Evolutionary conservation across 2,888 invertebrate genomes (phyloP), one percentile per base, ranked within the genome.

Genomic region (Drosophila dives): DNA sequence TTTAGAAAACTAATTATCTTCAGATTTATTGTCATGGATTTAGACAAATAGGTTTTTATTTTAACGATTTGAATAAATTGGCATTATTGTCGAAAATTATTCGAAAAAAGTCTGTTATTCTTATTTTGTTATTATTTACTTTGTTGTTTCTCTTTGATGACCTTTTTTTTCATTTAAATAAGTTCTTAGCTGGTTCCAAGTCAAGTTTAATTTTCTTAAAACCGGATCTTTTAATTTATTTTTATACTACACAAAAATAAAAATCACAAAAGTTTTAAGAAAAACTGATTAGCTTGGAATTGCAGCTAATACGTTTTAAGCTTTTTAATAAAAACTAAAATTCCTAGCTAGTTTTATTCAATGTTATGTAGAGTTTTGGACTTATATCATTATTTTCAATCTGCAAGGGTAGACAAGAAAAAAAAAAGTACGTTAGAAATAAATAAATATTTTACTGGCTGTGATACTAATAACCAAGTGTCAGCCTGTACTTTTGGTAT

Each of bases 391-490:
- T 42, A 42, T 11, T 11, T 42, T 40, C 1, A n/a, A n/a, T 11
- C 5, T n/a, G 4, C n/a, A n/a, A 38, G 17, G 7, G 7, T 8
- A 38, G 8, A 17, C 17, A 40, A 40, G 10, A 40, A n/a, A 0
- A n/a, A 0, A 20, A 20, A 6, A 12, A 20, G 12, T 6, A 11
- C 6, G 6, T 34, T 6, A 11, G 10, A 10, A 23, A 11, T 36
- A 15, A 11, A 36, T 36, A 36, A 23, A 34, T 54, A 36, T 36
- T n/a, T 36, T 34, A n/a, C 2, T 12, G 4, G 33, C 20, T 51
- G 33, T 40, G 50, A 5, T 53, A 26, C 26, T 34, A 54, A 72
- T 66, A 42, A 17, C 62, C 59, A 23, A 34, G 2, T 23, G 23
- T 23, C 50, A 29, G 0, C n/a, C 17, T 38, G n/a, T 45, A 32